Percentiles rank a stretch among this genome's conserved stretches.
Evolutionary conservation across 2,797 vertebrate species (phyloP).

Genomic region (Rhinella marina): DNA sequence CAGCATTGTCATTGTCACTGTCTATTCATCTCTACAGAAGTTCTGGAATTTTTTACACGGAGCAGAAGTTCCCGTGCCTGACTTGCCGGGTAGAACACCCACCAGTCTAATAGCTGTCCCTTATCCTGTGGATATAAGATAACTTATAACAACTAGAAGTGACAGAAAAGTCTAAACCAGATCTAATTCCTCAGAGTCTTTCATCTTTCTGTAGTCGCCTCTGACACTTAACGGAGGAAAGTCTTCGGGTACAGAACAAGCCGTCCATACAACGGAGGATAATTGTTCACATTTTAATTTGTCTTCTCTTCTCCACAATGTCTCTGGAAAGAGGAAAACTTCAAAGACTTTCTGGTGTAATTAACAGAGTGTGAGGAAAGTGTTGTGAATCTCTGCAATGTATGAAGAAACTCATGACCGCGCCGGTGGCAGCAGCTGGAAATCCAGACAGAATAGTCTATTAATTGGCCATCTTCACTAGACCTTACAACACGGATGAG

Average conservation of each 20-base stretch:
- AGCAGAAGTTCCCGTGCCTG: no score
- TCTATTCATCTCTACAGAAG: no score
- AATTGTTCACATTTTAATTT: conserved; percentile 5
- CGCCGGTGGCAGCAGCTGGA: neutral
- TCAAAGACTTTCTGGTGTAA: neutral
- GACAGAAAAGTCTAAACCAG: neutral
- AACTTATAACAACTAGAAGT: neutral
- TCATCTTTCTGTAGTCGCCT: neutral
- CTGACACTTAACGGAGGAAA: neutral
- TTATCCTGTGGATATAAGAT: no score
- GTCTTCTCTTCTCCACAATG: neutral
- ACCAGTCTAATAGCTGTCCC: no score
- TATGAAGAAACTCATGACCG: neutral
- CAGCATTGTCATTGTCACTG: no score
- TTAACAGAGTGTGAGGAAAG: conserved; percentile 2
- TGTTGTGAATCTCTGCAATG: neutral
- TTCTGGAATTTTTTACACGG: no score
- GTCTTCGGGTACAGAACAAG: neutral
- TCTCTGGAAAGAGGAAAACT: neutral
- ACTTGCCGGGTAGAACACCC: no score
- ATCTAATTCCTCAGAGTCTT: neutral
- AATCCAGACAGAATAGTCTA: neutral
- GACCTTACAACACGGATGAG: conserved; percentile 11
- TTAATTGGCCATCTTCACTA: conserved; percentile 31
- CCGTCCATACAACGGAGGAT: conserved; percentile 12